Evolutionary conservation across 2,888 invertebrate species (phyloP), one percentile per base, ranked within the genome.

Genomic region (Polietes domitor): DNA sequence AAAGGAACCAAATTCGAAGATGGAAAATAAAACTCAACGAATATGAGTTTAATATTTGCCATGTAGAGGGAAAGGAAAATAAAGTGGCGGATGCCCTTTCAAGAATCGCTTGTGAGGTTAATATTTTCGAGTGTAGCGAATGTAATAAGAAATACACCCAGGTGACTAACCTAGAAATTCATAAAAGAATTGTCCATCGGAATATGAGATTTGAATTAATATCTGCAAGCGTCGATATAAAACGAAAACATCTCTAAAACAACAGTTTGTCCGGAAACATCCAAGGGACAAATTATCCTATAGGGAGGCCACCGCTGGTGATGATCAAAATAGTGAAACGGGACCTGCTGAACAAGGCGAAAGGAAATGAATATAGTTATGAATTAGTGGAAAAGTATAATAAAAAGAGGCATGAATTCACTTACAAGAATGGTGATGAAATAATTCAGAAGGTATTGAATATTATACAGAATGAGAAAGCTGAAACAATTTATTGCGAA

Each of bases 1-100:
- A 15, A 79, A 73, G 24, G 82, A 83, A 55, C 82, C 79, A n/a
- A 83, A 78, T 72, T 50, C 19, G 4, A 58, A 71, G 7, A 4
- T 77, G 77, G 77, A 71, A 77, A 61, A 70, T 77, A 19, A 77
- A 71, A 12, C 53, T 77, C 19, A 71, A 77, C 21, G 58, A 77
- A 47, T 77, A 77, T 28, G 70, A 70, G 37, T 76, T 76, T 21
- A 43, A 77, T 28, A 72, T 78, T 2, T 7, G 37, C n/a, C 41
- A 72, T 17, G 72, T 72, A 43, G 15, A 61, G 32, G 77, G 70
- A 6, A 77, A 77, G 12, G 28, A 77, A 43, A 77, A 77, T 47
- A 71, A 71, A 7, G 70, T 61, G 7, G 70, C 58, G 0, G 47
- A 70, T 21, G 43, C 70, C 6, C 47, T 70, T 28, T 71, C 71